A percentile compares a stretch with the other conserved stretches of the same genome.
These are phyloP conservation scores for Apamea sordens DNA, from an alignment of 2,888 invertebrate genomes.

Conservation along the genomic window DNA sequence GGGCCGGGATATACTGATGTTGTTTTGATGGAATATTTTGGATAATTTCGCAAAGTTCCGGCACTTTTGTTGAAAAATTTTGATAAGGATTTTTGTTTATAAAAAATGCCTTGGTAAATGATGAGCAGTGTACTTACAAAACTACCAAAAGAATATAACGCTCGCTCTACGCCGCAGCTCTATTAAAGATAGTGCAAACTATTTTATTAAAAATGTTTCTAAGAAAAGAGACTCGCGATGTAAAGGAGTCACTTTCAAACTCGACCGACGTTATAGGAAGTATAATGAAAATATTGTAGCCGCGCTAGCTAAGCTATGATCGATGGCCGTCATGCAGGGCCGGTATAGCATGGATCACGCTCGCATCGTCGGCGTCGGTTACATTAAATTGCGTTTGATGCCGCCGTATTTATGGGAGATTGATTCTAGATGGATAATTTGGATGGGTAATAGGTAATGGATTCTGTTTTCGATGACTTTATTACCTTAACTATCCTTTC, in stretches of 20 bases:
- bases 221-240: conserved; percentile 35
- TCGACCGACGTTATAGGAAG: conserved; percentile 40
- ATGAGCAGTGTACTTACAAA: conserved; percentile 9
- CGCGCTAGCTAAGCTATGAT: conserved; percentile 55
- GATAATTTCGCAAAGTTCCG: conserved; percentile 27
- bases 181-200: conserved; percentile 50
- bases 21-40: conserved; percentile 51
- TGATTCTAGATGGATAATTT: conserved; percentile 42
- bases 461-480: conserved; percentile 2
- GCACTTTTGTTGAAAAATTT: conserved; percentile 35
- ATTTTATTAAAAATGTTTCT: conserved; percentile 60
- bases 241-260: conserved; percentile 59
- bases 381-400: conserved; percentile 60
- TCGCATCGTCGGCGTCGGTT: conserved; percentile 52
- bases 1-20: conserved; percentile 31
- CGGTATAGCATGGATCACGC: conserved; percentile 58
- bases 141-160: conserved; percentile 11
- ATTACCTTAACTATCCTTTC: not conserved
- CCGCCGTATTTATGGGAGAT: conserved; percentile 44
- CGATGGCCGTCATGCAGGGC: conserved; percentile 57
- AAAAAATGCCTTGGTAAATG: conserved; percentile 25
- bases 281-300: conserved; percentile 60
- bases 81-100: conserved; percentile 25
- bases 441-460: not conserved
- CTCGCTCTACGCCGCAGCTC: conserved; percentile 3